phyloP scores from a whole-genome alignment of 2,113 vertebrate species.

The Promerops cafer region DNA sequence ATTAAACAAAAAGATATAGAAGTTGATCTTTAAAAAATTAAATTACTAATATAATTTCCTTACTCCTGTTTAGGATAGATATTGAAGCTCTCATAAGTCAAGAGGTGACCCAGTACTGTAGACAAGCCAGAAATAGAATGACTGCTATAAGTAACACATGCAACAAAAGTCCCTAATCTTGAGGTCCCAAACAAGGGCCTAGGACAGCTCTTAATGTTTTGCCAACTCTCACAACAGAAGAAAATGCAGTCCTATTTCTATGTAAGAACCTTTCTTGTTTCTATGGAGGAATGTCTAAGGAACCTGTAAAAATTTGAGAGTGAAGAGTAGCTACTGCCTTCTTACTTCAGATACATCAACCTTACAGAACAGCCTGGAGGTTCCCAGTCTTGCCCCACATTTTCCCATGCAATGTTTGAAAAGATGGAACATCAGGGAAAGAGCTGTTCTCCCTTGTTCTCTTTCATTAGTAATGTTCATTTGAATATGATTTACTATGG shows the following conservation, averaged over 20 bases:
- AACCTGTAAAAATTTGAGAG: neutral
- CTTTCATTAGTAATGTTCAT: constrained; percentile 61
- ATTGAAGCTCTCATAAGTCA: neutral
- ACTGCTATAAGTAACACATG: neutral
- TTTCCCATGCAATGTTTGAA: constrained; percentile 11
- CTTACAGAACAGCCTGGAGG: neutral
- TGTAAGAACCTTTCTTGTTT: neutral
- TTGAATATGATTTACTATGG: constrained; percentile 70
- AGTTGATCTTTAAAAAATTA: neutral
- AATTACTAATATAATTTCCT: neutral
- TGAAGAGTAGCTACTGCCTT: neutral
- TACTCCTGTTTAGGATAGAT: neutral
- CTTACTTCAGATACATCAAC: neutral
- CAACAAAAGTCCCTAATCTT: neutral
- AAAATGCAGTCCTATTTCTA: neutral
- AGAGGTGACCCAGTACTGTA: neutral
- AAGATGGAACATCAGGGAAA: neutral
- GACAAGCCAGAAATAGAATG: neutral
- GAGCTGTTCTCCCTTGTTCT: constrained; percentile 7
- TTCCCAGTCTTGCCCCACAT: neutral
- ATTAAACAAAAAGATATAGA: neutral
- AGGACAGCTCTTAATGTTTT: neutral
- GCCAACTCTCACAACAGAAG: neutral
- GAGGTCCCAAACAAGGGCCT: neutral
- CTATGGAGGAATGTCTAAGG: neutral